A percentile compares a stretch with the other conserved stretches of the same genome.
These are phyloP conservation scores for Athalia rosae DNA, from an alignment of 2,888 invertebrate species.

Conservation along the genomic window DNA sequence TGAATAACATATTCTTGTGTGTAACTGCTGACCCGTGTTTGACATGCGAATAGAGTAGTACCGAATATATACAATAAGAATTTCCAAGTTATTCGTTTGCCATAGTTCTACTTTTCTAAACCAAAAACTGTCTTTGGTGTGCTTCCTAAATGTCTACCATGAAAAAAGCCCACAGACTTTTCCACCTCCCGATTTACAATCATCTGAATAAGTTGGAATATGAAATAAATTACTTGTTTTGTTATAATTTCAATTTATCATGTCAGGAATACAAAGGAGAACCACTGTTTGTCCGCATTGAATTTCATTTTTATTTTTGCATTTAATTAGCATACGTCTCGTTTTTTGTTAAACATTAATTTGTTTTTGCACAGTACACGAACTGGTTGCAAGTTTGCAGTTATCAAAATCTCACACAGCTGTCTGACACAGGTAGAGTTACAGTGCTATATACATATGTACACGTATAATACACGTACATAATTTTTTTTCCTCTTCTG, in stretches of 20 bases:
- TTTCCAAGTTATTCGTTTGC: neutral
- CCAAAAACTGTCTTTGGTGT: conserved; percentile 21
- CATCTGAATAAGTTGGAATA: conserved; percentile 51
- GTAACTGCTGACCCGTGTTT: conserved; percentile 25
- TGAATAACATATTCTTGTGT: neutral
- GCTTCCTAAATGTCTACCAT: conserved; percentile 15
- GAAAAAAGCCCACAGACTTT: neutral
- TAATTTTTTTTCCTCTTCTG: too few species aligned
- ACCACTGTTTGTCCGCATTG: neutral
- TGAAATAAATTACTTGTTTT: conserved; percentile 52
- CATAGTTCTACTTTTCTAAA: neutral
- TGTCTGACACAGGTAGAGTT: conserved; percentile 36
- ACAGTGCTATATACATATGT: conserved; percentile 15
- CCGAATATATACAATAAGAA: neutral
- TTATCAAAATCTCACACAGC: conserved; percentile 50
- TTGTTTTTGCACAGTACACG: conserved; percentile 65
- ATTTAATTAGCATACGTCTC: neutral
- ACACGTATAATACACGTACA: neutral
- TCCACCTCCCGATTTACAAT: conserved; percentile 15
- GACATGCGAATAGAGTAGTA: neutral
- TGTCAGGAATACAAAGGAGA: neutral
- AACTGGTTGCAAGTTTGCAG: conserved; percentile 64
- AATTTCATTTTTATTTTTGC: neutral
- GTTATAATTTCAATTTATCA: conserved; percentile 19
- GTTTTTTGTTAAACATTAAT: conserved; percentile 34